Evolutionary conservation across 2,113 vertebrate genomes (phyloP).

Genomic region (Chaetodon auriga): DNA sequence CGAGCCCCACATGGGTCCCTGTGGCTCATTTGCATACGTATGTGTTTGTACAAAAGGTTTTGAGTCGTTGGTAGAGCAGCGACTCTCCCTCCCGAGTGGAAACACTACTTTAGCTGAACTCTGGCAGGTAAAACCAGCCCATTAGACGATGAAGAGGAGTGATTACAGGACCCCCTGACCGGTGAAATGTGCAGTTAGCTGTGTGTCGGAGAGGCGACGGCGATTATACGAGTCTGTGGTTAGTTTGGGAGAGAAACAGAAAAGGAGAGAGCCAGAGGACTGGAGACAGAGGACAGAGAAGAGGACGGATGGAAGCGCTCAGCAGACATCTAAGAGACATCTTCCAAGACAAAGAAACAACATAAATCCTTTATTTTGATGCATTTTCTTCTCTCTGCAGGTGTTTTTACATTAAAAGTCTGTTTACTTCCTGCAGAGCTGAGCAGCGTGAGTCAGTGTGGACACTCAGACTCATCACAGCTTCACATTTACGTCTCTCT

Average conservation of each 20-base stretch:
- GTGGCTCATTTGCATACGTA: constrained; percentile 56
- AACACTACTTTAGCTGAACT: constrained; percentile 45
- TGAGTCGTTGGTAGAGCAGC: constrained; percentile 24
- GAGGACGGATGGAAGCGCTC: too few species aligned
- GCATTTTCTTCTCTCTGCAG: not conserved
- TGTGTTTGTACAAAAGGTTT: constrained; percentile 50
- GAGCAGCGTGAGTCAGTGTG: not conserved
- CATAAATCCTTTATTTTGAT: not conserved
- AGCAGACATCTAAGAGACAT: not conserved
- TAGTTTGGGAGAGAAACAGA: not conserved
- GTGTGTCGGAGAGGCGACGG: constrained; percentile 4
- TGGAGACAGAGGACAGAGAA: too few species aligned
- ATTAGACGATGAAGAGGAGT: constrained; percentile 34
- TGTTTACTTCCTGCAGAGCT: not conserved
- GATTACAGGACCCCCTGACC: constrained; percentile 54
- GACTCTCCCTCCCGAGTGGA: constrained; percentile 42
- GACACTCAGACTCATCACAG: not conserved
- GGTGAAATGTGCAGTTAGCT: constrained; percentile 36
- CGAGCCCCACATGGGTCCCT: constrained; percentile 31
- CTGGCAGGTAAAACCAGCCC: constrained; percentile 49
- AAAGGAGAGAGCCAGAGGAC: not conserved
- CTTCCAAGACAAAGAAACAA: not conserved
- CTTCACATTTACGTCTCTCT: not conserved
- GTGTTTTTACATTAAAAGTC: not conserved
- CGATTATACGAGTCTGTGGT: constrained; percentile 10